Conservation (phyloP, 2,113 vertebrate species). For the Nerophis lumbriciformis region DNA sequence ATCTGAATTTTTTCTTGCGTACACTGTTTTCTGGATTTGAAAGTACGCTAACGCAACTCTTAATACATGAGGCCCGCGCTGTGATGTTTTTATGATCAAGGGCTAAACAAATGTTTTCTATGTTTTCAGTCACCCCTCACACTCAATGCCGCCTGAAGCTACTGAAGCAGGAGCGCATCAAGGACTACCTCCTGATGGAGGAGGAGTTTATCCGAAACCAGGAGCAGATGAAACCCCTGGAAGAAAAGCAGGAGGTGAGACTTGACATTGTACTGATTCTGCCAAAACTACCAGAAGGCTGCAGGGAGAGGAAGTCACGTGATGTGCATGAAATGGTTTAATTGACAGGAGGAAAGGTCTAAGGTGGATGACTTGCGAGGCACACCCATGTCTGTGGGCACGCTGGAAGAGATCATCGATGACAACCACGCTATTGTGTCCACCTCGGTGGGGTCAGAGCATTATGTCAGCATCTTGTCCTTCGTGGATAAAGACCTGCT, state of each 20-base stretch:
- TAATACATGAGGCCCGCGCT: no score
- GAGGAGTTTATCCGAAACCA: slow-evolving; percentile 98
- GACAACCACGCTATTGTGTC: slow-evolving; percentile 98
- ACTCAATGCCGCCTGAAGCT: slow-evolving; percentile 95
- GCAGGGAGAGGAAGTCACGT: neutral
- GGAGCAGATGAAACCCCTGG: slow-evolving; percentile 97
- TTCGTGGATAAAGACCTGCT: slow-evolving; percentile 97
- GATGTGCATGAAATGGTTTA: neutral
- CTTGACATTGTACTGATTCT: neutral
- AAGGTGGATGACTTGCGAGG: slow-evolving; percentile 96
- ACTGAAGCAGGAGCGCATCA: slow-evolving; percentile 92
- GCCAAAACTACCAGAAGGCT: no score
- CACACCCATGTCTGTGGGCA: slow-evolving; percentile 96
- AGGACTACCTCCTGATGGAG: slow-evolving; percentile 97
- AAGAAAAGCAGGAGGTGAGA: slow-evolving; percentile 95
- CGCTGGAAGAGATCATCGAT: slow-evolving; percentile 96
- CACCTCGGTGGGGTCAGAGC: slow-evolving; percentile 94
- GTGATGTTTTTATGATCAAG: neutral
- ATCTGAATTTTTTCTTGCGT: no score
- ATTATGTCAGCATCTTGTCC: slow-evolving; percentile 96
- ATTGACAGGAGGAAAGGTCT: slow-evolving; percentile 87
- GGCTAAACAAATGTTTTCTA: neutral
- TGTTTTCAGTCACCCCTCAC: slow-evolving; percentile 86
- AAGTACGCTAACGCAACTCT: no score
- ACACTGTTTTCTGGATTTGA: no score